Evolutionary conservation across 2,797 vertebrate genomes (phyloP).

Genomic region (Pangasius macronema): DNA sequence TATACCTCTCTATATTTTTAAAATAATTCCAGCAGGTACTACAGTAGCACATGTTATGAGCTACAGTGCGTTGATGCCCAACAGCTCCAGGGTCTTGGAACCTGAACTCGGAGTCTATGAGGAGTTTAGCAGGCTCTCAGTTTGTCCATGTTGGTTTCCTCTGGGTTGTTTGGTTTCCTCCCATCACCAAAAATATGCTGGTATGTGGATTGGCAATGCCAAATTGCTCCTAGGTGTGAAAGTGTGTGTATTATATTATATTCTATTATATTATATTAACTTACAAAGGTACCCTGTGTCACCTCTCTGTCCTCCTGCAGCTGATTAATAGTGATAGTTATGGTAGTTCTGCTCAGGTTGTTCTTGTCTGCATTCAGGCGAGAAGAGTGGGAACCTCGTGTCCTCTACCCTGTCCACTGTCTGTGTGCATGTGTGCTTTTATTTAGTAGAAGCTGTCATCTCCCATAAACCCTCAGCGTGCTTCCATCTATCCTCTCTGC

Average conservation of each 20-base stretch:
- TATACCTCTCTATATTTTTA: not conserved
- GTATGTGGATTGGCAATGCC: not conserved
- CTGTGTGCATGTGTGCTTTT: constrained; percentile 67
- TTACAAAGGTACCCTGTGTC: not conserved
- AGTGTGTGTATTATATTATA: not conserved
- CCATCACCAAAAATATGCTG: not conserved
- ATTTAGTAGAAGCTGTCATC: constrained; percentile 76
- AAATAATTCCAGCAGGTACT: not conserved
- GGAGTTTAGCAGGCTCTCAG: not conserved
- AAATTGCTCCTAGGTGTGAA: not conserved
- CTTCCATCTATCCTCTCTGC: constrained; percentile 69
- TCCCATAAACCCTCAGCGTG: constrained; percentile 71
- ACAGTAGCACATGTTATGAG: not conserved
- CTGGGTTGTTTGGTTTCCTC: not conserved
- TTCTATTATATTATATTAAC: not conserved
- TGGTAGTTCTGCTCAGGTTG: constrained; percentile 47
- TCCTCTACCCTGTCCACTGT: constrained; percentile 50
- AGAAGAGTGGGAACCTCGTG: constrained; percentile 40
- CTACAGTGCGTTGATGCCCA: not conserved
- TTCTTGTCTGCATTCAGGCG: constrained; percentile 42
- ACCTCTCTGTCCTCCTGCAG: constrained; percentile 17
- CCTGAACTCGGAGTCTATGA: not conserved
- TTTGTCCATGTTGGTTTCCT: not conserved
- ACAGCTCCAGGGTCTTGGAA: not conserved
- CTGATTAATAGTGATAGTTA: constrained; percentile 51